phyloP scores from a whole-genome alignment of 2,113 vertebrate species.

The Gymnorhina tibicen region DNA sequence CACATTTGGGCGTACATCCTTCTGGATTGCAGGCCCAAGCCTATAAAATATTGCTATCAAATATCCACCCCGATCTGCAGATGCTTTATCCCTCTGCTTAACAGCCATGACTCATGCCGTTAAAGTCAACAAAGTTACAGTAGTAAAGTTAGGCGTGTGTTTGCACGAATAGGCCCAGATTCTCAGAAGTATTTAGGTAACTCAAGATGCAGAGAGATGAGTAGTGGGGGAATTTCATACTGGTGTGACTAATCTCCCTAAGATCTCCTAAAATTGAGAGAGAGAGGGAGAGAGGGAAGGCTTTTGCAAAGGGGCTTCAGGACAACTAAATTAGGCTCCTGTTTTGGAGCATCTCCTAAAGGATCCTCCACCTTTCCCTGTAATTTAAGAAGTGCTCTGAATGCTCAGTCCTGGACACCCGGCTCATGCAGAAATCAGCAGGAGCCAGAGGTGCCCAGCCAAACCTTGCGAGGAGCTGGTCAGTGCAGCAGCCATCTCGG shows the following conservation, averaged over 20 bases:
- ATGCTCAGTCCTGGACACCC: not conserved
- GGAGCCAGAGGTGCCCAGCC: not conserved
- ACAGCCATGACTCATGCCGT: conserved; percentile 56
- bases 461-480: not conserved
- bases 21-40: not conserved
- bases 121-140: conserved; percentile 60
- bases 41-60: conserved; percentile 50
- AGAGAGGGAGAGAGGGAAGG: not conserved
- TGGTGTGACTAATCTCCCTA: conserved; percentile 52
- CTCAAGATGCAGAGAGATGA: conserved; percentile 41
- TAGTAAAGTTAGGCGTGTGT: conserved; percentile 59
- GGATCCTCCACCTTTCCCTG: not conserved
- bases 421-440: not conserved
- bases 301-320: not conserved
- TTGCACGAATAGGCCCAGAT: conserved; percentile 2
- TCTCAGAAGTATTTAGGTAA: conserved; percentile 54
- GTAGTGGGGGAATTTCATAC: conserved; percentile 24
- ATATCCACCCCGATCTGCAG: conserved; percentile 42
- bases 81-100: conserved; percentile 55
- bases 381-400: not conserved
- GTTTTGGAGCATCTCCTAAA: conserved; percentile 10
- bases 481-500: rapidly evolving
- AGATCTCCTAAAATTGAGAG: not conserved
- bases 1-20: not conserved
- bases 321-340: conserved; percentile 2